Base-by-base conservation (phyloP, 2,888 invertebrate genomes). In the Lamproptera curius region DNA sequence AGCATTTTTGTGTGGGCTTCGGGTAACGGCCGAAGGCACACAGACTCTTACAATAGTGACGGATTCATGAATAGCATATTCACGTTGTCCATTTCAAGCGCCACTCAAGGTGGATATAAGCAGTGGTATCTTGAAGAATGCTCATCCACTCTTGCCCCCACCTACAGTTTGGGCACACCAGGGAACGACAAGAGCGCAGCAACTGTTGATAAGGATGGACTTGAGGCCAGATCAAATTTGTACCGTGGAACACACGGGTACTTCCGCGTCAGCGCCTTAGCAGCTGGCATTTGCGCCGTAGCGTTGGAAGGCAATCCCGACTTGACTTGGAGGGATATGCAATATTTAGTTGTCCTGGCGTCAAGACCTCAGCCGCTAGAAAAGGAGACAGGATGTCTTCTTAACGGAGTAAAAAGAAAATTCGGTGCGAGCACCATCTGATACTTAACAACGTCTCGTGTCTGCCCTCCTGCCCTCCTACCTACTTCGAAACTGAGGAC, bases 121-220 rank as follows among this genome's bases (percentile, higher is more conserved):
- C 99, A 98, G 0, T 99, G 99, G 99, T 99, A 99, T 80, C 91
- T 99, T 63, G 99, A 99, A 84, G 98, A 99, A 78, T 99, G 99
- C 74, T 97, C 98, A 1, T 98, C 98, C n/a, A 98, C 99, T 1
- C 84, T 99, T 58, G 98, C 99, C 1, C 96, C 98, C 13, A 99
- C 99, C 0, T 99, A 99, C 83, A 97, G 97, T 72, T 98, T 97
- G 5, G 99, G 99, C 1, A 96, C 96, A 0, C 97, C 95, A 1
- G 95, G 96, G 0, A 92, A 94, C 58, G 96, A 96, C 72, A 95
- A 95, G 73, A 96, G 95, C 70, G 95, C 96, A 1, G 94, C 95
- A 2, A 96, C 96, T 0, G 95, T 95, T 23, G 96, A 96, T 73
- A 96, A 96, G 96, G 96, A 96, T 70, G 94, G 94, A 0, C 61